Conservation (phyloP, 2,888 invertebrate genomes). For the Diaphora mendica region DNA sequence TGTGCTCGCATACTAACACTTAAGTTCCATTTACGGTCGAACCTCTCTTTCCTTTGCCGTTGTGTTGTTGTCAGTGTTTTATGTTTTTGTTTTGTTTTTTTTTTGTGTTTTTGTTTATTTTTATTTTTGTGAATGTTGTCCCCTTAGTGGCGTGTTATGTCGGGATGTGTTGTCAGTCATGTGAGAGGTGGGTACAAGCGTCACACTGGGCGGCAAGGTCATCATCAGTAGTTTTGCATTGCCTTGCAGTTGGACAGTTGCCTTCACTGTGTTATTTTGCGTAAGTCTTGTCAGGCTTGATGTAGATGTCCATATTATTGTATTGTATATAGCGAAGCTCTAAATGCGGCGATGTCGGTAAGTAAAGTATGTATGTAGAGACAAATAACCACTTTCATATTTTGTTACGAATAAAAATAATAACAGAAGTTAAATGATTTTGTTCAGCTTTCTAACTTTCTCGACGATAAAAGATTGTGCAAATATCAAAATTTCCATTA, state of each 20-base stretch:
- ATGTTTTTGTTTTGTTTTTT: slow-evolving; percentile 60
- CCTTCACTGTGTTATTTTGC: slow-evolving; percentile 82
- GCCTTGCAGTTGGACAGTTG: slow-evolving; percentile 73
- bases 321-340: slow-evolving; percentile 71
- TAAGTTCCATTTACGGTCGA: slow-evolving; percentile 66
- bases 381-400: slow-evolving; percentile 50
- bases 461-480: slow-evolving; percentile 71
- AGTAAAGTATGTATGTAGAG: slow-evolving; percentile 72
- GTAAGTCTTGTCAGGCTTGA: slow-evolving; percentile 81
- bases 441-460: slow-evolving; percentile 76
- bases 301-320: slow-evolving; percentile 74
- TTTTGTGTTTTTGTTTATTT: slow-evolving; percentile 63
- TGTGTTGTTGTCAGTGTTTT: slow-evolving; percentile 80
- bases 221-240: slow-evolving; percentile 73
- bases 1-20: slow-evolving; percentile 74
- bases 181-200: slow-evolving; percentile 79
- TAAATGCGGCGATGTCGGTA: slow-evolving; percentile 65
- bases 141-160: slow-evolving; percentile 71
- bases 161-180: slow-evolving; percentile 74
- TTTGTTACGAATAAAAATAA: slow-evolving; percentile 18
- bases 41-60: slow-evolving; percentile 78
- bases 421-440: slow-evolving; percentile 58
- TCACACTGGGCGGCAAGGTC: slow-evolving; percentile 72
- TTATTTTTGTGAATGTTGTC: slow-evolving; percentile 77
- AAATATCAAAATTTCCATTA: slow-evolving; percentile 55